These are phyloP conservation scores for Malthinus flaveolus DNA, from an alignment of 2,888 invertebrate species.

Conservation along the genomic window DNA sequence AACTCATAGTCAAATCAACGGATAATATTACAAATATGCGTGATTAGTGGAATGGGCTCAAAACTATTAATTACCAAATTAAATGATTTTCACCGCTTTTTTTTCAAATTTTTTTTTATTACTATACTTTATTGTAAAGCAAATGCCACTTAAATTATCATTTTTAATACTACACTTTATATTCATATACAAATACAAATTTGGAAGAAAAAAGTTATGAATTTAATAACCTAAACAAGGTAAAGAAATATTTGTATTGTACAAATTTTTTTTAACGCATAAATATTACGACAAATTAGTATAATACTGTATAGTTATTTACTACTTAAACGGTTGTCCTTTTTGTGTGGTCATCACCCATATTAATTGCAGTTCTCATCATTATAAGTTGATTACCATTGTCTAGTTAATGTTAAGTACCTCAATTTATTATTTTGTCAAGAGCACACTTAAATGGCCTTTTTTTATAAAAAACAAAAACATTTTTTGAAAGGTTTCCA, in stretches of 20 bases:
- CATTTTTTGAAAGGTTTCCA: too few species aligned
- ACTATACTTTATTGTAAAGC: conserved; percentile 43
- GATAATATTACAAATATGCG: conserved; percentile 42
- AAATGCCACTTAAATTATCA: conserved; percentile 41
- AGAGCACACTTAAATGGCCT: conserved; percentile 10
- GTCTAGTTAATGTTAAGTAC: conserved; percentile 26
- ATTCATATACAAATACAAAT: conserved; percentile 12
- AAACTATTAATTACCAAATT: conserved; percentile 38
- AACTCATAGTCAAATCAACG: conserved; percentile 37
- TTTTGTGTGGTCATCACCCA: conserved; percentile 12
- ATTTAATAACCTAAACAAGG: conserved; percentile 3
- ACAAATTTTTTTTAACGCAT: conserved; percentile 5
- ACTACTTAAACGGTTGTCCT: conserved; percentile 10
- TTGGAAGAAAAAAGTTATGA: conserved; percentile 9
- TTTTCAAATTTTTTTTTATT: conserved; percentile 12
- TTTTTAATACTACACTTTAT: conserved; percentile 18
- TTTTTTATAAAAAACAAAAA: too few species aligned
- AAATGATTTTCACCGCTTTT: conserved; percentile 38
- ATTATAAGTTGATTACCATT: conserved; percentile 29
- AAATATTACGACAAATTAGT: conserved; percentile 18
- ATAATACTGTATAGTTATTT: conserved; percentile 9
- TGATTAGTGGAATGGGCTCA: conserved; percentile 37
- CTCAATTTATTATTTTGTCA: conserved; percentile 27
- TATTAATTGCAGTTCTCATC: conserved; percentile 33
- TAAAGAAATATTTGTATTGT: conserved; percentile 2